Conservation (phyloP, 2,888 invertebrate species). For the Stenchaetothrips biformis region DNA sequence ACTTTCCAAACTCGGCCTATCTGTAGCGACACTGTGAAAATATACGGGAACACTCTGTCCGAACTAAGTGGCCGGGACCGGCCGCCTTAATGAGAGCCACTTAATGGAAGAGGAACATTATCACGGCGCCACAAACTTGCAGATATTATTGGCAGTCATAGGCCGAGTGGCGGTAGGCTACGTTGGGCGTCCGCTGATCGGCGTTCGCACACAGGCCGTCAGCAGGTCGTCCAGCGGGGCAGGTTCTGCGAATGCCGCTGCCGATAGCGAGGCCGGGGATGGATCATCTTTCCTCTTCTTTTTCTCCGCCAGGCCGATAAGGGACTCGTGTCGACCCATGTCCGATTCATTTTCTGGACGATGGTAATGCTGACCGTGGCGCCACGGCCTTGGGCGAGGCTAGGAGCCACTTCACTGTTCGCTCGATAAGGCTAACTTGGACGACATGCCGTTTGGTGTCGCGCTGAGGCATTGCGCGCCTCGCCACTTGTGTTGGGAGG, state of each 20-base stretch:
- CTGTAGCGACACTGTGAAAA: slow-evolving; percentile 4
- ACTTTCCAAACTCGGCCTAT: slow-evolving; percentile 9
- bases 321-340: slow-evolving; percentile 1
- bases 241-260: neutral
- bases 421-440: neutral
- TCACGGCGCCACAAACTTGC: slow-evolving; percentile 8
- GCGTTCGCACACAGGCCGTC: no score
- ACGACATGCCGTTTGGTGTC: neutral
- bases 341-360: neutral
- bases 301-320: neutral
- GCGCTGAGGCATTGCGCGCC: neutral
- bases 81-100: neutral
- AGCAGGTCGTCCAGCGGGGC: neutral
- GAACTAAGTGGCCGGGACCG: neutral
- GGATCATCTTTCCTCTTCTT: neutral
- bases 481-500: neutral
- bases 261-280: neutral
- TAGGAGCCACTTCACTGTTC: neutral
- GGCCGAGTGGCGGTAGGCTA: neutral
- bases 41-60: neutral
- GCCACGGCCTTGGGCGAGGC: neutral
- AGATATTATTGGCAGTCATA: slow-evolving; percentile 6
- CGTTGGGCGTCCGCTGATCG: neutral
- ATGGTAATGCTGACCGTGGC: neutral
- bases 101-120: slow-evolving; percentile 5